Conservation (phyloP, 2,113 vertebrate species). For the Lota lota region DNA sequence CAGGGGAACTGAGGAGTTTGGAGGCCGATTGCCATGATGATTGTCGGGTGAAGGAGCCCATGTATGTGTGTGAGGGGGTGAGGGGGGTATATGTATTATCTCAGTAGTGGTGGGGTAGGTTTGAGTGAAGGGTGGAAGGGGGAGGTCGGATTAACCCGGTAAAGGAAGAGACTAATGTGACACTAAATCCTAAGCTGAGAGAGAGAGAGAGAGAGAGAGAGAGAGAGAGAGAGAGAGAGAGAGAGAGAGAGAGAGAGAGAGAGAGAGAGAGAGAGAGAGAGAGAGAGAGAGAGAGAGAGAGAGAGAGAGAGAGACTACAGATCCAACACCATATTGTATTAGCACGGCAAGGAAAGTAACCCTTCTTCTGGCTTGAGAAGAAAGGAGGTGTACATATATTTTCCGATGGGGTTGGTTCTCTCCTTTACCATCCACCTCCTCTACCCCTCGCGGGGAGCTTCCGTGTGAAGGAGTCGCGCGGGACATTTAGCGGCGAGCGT, state of each 20-base stretch:
- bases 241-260: too few relatives aligned
- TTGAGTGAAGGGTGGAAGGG: too few relatives aligned
- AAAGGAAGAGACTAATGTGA: conserved; percentile 33
- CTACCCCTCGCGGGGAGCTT: conserved; percentile 31
- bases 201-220: too few relatives aligned
- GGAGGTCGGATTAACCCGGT: conserved; percentile 10
- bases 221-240: too few relatives aligned
- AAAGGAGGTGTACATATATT: conserved; percentile 17
- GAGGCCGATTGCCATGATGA: background rate
- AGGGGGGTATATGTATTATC: conserved; percentile 1
- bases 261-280: background rate
- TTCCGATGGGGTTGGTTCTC: too few relatives aligned
- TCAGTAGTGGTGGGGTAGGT: background rate
- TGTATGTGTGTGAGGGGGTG: background rate
- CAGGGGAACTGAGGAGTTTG: conserved; percentile 9
- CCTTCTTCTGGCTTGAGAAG: conserved; percentile 20
- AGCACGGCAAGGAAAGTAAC: conserved; percentile 25
- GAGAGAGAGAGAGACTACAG: background rate
- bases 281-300: too few relatives aligned
- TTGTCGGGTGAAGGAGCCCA: background rate
- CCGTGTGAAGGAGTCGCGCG: conserved; percentile 50
- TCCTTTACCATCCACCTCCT: conserved; percentile 18
- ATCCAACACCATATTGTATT: background rate
- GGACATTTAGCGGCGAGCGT: conserved; percentile 40
- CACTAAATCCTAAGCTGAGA: conserved; percentile 34